Base-by-base conservation (phyloP, 2,797 vertebrate genomes). In the Onychomys leucogaster region DNA sequence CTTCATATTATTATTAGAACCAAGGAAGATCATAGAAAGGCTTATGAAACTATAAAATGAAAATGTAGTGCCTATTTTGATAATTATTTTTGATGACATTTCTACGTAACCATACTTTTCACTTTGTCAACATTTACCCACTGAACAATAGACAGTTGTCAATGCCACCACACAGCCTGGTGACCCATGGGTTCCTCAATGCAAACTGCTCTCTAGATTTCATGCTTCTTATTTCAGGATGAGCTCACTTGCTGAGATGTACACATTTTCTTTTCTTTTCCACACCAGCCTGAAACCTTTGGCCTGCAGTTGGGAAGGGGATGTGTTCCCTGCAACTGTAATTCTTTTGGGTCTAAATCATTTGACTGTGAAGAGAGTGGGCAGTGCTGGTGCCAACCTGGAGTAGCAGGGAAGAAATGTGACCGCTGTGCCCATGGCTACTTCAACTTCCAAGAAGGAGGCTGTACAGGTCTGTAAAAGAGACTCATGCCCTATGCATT, bases 261-360 rank as follows among this genome's bases (percentile, higher is more conserved):
- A 75, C 65, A 75, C 65, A 75, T 59, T 85, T 61, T 93, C 27
- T 17, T 96, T n/a, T 78, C 46, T 96, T 34, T 94, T 85, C 55
- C 76, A 0, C 98, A 94, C 17, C 98, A 99, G 99, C 95, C 99
- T 94, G 97, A 98, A 98, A 99, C 99, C n/a, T 99, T 99, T 7
- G 99, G 99, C 91, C 94, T 99, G 3, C 97, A 98, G 57, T 99
- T 98, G 0, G 98, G 98, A 32, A 99, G 99, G 37, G 98, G 98
- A n/a, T 99, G 99, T 55, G 84, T 99, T 87, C 99, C 99, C 0
- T 99, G 99, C 96, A 99, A 99, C 98, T 99, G 99, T 96, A 99
- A 99, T 98, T 99, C 99, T 0, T 99, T 99, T 90, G 99, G 99
- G 6, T 99, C 99, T 87, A 99, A 99, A 97, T 99, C 99, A 0